These are phyloP conservation scores for Idaea dimidiata DNA, from an alignment of 2,888 invertebrate species.

Conservation along the genomic window DNA sequence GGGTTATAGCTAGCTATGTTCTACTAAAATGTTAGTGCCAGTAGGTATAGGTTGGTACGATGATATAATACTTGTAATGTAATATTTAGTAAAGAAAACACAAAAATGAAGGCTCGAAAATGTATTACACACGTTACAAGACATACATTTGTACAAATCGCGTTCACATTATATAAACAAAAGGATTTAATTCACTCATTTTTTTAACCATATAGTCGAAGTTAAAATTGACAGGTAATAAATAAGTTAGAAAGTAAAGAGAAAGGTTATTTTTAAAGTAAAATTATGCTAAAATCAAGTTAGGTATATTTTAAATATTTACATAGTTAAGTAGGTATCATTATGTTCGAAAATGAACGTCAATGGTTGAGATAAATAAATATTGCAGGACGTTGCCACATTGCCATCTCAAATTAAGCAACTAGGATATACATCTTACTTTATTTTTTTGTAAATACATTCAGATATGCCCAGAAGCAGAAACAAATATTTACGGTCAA, in stretches of 20 bases:
- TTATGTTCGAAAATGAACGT: too few relatives aligned
- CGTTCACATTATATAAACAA: conserved; percentile 44
- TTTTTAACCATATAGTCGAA: background rate
- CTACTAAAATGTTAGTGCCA: too few relatives aligned
- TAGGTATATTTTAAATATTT: background rate
- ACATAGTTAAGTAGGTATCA: background rate
- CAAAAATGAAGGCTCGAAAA: conserved; percentile 48
- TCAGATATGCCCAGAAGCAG: too few relatives aligned
- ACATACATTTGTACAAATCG: conserved; percentile 72
- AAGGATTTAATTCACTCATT: conserved; percentile 22
- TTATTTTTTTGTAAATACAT: too few relatives aligned
- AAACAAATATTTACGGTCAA: too few relatives aligned
- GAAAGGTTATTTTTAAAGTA: background rate
- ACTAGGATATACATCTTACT: too few relatives aligned
- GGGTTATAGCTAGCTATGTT: too few relatives aligned
- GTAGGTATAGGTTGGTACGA: too few relatives aligned
- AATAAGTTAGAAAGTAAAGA: background rate
- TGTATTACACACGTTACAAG: conserved; percentile 71
- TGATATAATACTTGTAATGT: too few relatives aligned
- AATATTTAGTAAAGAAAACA: conserved; percentile 26
- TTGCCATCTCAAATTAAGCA: too few relatives aligned
- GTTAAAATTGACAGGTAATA: background rate
- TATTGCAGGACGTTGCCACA: too few relatives aligned
- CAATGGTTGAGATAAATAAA: too few relatives aligned
- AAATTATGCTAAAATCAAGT: background rate